phyloP scores from a whole-genome alignment of 2,888 invertebrate species.

The Drosophila bunnanda region DNA sequence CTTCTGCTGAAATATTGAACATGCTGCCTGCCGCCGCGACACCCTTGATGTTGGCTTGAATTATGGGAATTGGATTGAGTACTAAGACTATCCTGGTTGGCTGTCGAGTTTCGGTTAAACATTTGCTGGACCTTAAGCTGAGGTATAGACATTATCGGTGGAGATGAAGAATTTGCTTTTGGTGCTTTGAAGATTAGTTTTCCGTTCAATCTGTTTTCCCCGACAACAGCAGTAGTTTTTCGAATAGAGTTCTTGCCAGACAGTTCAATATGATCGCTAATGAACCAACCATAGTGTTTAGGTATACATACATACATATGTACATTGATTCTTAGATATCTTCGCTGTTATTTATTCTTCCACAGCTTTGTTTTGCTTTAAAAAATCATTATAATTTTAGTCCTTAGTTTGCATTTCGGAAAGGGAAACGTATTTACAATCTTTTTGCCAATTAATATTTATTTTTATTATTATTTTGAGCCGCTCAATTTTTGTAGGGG shows the following conservation, averaged over 20 bases:
- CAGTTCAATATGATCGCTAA: slow-evolving; percentile 50
- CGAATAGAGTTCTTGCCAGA: slow-evolving; percentile 25
- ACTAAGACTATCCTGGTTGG: slow-evolving; percentile 6
- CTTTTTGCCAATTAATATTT: not conserved
- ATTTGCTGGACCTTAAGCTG: slow-evolving; percentile 32
- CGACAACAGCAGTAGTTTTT: slow-evolving; percentile 30
- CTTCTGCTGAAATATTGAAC: slow-evolving; percentile 47
- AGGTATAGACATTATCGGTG: slow-evolving; percentile 21
- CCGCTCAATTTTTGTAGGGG: not conserved
- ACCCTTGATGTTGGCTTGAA: slow-evolving; percentile 27
- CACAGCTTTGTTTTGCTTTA: not conserved
- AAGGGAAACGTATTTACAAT: not conserved
- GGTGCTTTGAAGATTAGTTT: slow-evolving; percentile 16
- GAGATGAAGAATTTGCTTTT: slow-evolving; percentile 29
- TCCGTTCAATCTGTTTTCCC: slow-evolving; percentile 31
- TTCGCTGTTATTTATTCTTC: not conserved
- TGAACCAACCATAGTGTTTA: slow-evolving; percentile 70
- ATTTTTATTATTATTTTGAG: not conserved
- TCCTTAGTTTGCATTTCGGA: not conserved
- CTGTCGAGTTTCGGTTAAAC: slow-evolving; percentile 13
- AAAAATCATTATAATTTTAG: not conserved
- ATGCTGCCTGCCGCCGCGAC: slow-evolving; percentile 19
- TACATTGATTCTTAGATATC: not conserved
- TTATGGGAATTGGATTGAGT: slow-evolving; percentile 34
- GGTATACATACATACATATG: not conserved